Evolutionary conservation across 2,797 vertebrate species (phyloP).

Genomic region (Gymnoscopelus microlampas): DNA sequence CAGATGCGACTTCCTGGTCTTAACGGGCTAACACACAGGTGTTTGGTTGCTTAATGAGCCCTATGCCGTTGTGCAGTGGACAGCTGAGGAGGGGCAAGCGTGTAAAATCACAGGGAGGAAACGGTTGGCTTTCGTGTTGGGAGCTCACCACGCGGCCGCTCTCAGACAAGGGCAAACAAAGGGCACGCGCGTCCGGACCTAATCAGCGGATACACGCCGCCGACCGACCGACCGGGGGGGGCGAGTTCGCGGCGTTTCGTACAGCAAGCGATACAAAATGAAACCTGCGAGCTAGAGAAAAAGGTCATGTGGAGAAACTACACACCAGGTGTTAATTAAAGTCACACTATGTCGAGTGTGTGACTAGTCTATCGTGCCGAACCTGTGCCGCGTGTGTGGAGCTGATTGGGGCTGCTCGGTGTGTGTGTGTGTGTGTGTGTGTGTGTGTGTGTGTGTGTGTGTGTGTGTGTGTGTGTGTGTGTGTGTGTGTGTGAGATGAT

Average conservation of each 20-base stretch:
- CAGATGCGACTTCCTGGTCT: too few relatives aligned
- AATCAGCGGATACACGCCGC: constrained; percentile 31
- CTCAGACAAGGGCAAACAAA: constrained; percentile 34
- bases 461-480: too few relatives aligned
- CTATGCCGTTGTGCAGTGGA: constrained; percentile 14
- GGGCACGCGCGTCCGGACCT: constrained; percentile 38
- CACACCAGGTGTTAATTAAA: too few relatives aligned
- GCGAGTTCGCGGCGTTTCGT: constrained; percentile 14
- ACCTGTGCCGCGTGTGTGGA: too few relatives aligned
- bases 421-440: too few relatives aligned
- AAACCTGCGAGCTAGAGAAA: constrained; percentile 34
- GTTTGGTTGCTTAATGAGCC: constrained; percentile 64
- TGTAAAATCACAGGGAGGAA: constrained; percentile 40
- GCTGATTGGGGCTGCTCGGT: too few relatives aligned
- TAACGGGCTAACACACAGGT: too few relatives aligned
- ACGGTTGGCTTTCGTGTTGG: constrained; percentile 34
- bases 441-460: too few relatives aligned
- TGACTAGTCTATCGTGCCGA: too few relatives aligned
- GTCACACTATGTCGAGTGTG: too few relatives aligned
- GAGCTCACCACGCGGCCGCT: constrained; percentile 12
- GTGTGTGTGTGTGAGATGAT: too few relatives aligned
- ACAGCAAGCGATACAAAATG: constrained; percentile 19
- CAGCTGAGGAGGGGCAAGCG: constrained; percentile 21
- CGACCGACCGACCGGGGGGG: not conserved
- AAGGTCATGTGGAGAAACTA: constrained; percentile 10